Base-by-base conservation (phyloP, 2,888 invertebrate genomes). In the Plemyria rubiginata region DNA sequence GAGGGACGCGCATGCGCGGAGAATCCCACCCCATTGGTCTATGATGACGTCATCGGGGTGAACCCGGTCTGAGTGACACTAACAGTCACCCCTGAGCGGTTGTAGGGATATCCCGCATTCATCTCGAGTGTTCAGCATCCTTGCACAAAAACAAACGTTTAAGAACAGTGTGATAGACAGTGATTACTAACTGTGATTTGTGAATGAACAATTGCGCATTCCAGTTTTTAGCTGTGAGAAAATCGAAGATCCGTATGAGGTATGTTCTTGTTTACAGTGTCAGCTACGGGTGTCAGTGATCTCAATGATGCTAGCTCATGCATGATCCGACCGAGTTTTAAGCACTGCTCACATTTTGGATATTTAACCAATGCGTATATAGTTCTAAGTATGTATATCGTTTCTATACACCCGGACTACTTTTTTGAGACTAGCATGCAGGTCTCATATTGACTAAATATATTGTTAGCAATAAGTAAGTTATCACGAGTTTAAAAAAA, bases 1-100 rank as follows among this genome's bases (percentile, higher is more conserved):
- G 74, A 60, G 70, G n/a, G 76, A 67, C 86, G 81, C 92, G 92
- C 92, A 88, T 87, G 92, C 91, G 92, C 79, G 68, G 54, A 59
- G 73, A 75, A 81, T 81, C 80, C 81, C 84, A 86, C 88, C 90
- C 90, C 77, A 92, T 92, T 92, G 92, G 92, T 86, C 85, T 88
- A 86, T 74, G 85, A 84, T 92, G 92, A 92, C 92, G 92, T 92
- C 92, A 92, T 90, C 88, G 82, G 91, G 92, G 90, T 92, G 90
- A 90, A 88, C 86, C 85, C 85, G 85, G 77, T 88, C 85, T 83
- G 82, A 85, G 84, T 89, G 89, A 89, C 88, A 88, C 84, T 79
- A 90, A 87, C 91, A 92, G 92, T 92, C 87, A 91, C 90, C 90
- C 92, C 87, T 76, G 82, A 86, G 86, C 83, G 66, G 80, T 79